A percentile compares a stretch with the other conserved stretches of the same genome.
phyloP scores from a whole-genome alignment of 2,113 vertebrate genomes.

The Circaetus cinerascens region DNA sequence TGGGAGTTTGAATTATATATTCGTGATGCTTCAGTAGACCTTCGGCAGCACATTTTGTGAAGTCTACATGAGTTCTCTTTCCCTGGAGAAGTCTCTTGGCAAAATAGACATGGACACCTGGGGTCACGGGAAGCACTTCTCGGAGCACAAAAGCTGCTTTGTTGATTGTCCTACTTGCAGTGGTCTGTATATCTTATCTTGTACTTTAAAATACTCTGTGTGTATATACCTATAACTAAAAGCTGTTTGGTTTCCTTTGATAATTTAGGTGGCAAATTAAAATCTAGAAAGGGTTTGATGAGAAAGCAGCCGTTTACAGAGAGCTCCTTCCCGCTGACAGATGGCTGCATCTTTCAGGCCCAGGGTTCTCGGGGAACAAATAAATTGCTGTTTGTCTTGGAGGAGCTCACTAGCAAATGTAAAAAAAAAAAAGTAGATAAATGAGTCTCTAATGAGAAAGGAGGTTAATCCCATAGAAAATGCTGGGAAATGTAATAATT shows the following conservation, averaged over 20 bases:
- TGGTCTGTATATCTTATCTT: neutral
- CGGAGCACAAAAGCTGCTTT: neutral
- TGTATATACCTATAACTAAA: fast-evolving
- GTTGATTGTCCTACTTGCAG: neutral
- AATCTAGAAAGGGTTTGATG: neutral
- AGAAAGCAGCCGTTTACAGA: neutral
- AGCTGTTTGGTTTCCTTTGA: neutral
- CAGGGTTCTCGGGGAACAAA: neutral
- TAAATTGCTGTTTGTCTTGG: slow-evolving; percentile 1
- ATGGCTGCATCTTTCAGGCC: slow-evolving; percentile 26
- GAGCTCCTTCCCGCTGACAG: slow-evolving; percentile 23
- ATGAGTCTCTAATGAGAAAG: neutral
- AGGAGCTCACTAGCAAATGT: neutral
- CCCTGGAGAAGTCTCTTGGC: neutral
- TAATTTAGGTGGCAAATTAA: neutral
- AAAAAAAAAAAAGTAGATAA: neutral
- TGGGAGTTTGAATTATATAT: fast-evolving
- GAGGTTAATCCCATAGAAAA: neutral
- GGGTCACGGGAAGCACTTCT: fast-evolving
- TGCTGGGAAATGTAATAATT: neutral
- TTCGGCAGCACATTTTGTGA: neutral
- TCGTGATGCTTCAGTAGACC: neutral
- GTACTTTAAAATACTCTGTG: neutral
- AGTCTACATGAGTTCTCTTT: neutral
- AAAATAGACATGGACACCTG: neutral